Percentiles rank a stretch among this genome's conserved stretches.
These are phyloP conservation scores for Novumbra hubbsi DNA, from an alignment of 2,797 vertebrate genomes.

Conservation along the genomic window DNA sequence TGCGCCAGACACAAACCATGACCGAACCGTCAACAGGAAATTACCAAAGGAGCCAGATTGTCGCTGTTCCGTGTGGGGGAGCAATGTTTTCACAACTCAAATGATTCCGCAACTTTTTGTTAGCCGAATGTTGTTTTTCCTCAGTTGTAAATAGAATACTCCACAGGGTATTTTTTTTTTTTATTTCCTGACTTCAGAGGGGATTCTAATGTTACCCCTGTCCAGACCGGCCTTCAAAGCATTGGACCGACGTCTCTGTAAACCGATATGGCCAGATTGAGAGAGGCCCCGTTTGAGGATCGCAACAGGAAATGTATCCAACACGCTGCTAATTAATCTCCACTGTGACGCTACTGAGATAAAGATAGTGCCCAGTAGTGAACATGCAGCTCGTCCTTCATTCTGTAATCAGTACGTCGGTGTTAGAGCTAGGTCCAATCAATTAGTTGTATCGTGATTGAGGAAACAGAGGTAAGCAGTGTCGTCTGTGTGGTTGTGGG, in stretches of 20 bases:
- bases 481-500: not conserved
- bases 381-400: not conserved
- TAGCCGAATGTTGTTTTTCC: slow-evolving; percentile 63
- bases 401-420: not conserved
- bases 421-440: not conserved
- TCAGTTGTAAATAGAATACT: slow-evolving; percentile 55
- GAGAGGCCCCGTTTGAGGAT: slow-evolving; percentile 49
- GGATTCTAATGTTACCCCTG: slow-evolving; percentile 50
- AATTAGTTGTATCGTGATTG: not conserved
- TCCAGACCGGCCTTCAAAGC: slow-evolving; percentile 63
- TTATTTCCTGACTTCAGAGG: slow-evolving; percentile 67
- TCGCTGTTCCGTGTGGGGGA: slow-evolving; percentile 56
- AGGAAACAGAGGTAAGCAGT: not conserved
- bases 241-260: slow-evolving; percentile 57
- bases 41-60: slow-evolving; percentile 67
- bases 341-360: slow-evolving; percentile 59
- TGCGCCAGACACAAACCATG: slow-evolving; percentile 56
- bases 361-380: slow-evolving; percentile 29
- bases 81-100: slow-evolving; percentile 58
- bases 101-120: slow-evolving; percentile 25
- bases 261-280: slow-evolving; percentile 58
- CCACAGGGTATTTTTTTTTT: slow-evolving; percentile 52
- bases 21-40: slow-evolving; percentile 63
- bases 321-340: slow-evolving; percentile 68
- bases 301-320: slow-evolving; percentile 63